A percentile compares a stretch with the other conserved stretches of the same genome.
Conservation (phyloP, 2,113 vertebrate species). For the Mesitornis unicolor region DNA sequence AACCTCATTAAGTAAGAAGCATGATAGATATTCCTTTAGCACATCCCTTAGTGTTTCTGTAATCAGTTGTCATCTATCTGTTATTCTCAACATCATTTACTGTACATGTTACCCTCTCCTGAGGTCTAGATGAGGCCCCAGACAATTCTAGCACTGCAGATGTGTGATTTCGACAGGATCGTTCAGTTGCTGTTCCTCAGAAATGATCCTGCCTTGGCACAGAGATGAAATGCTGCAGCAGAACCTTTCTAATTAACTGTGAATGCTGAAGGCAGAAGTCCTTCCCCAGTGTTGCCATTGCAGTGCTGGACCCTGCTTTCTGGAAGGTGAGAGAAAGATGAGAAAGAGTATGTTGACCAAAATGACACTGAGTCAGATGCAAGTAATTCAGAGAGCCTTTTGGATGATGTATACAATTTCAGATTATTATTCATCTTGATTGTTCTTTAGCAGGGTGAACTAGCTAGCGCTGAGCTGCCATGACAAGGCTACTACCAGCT, state of each 20-base stretch:
- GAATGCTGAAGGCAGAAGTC: neutral
- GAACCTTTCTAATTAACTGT: neutral
- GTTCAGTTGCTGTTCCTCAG: neutral
- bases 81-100: neutral
- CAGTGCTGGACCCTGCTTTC: neutral
- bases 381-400: neutral
- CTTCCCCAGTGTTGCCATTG: neutral
- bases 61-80: neutral
- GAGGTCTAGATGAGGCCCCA: neutral
- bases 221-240: neutral
- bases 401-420: neutral
- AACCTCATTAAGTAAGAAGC: neutral
- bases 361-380: neutral
- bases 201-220: neutral
- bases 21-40: neutral
- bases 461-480: neutral
- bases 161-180: neutral
- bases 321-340: neutral
- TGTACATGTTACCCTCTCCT: neutral
- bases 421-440: neutral
- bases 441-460: neutral
- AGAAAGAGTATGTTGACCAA: neutral
- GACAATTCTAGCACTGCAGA: neutral
- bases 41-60: neutral
- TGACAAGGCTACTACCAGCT: neutral